phyloP scores from a whole-genome alignment of 2,113 vertebrate genomes.

The Oxyura jamaicensis region DNA sequence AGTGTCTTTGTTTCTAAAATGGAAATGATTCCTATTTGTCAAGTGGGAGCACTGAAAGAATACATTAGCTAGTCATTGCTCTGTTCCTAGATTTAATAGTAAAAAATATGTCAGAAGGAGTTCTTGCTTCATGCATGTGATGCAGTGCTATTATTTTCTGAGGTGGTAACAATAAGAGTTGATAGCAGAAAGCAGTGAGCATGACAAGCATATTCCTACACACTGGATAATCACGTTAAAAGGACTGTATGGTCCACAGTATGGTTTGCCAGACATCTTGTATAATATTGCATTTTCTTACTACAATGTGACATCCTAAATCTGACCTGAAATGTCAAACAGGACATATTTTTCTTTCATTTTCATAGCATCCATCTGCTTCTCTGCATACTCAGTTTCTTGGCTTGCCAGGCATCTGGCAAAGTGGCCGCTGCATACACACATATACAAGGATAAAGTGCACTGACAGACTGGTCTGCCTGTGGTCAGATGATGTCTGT shows the following conservation, averaged over 20 bases:
- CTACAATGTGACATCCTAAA: not conserved
- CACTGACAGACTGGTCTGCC: not conserved
- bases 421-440: not conserved
- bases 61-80: not conserved
- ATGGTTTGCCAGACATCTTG: not conserved
- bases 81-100: not conserved
- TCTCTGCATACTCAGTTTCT: not conserved
- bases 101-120: not conserved
- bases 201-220: rapidly evolving
- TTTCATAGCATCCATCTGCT: not conserved
- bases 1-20: not conserved
- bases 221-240: not conserved
- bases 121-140: not conserved
- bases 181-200: not conserved
- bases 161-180: not conserved
- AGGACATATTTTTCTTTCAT: not conserved
- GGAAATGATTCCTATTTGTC: not conserved
- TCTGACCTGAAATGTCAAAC: not conserved
- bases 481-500: not conserved
- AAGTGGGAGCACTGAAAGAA: not conserved
- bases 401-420: not conserved
- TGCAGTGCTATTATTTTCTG: not conserved
- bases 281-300: not conserved
- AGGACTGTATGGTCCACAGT: not conserved
- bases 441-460: not conserved